Percentiles rank a stretch among this genome's conserved stretches.
Evolutionary conservation across 92 coral and sea anemone genomes (phyloP).

Genomic region (Parazoanthus swiftii): DNA sequence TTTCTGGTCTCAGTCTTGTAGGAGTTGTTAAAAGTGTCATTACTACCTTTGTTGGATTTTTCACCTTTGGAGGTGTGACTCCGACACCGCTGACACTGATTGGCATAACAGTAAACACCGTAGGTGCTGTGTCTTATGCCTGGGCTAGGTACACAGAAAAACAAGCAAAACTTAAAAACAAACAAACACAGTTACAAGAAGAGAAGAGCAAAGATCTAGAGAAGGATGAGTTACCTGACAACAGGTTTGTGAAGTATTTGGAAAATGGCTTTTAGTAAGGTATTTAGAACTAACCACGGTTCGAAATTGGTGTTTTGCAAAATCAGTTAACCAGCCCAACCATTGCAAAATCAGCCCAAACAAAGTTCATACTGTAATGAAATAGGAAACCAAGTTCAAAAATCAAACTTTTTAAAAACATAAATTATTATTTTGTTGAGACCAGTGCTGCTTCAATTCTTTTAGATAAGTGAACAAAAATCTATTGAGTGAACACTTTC

Average conservation of each 20-base stretch:
- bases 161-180: slow-evolving; percentile 16
- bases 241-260: not conserved
- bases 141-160: slow-evolving; percentile 85
- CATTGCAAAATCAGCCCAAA: too few relatives aligned
- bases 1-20: slow-evolving; percentile 94
- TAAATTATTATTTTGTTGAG: too few relatives aligned
- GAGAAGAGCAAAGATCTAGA: not conserved
- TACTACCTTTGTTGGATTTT: slow-evolving; percentile 90
- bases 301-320: too few relatives aligned
- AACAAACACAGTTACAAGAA: slow-evolving; percentile 4
- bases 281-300: too few relatives aligned
- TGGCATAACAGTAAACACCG: slow-evolving; percentile 79
- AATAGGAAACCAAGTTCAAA: too few relatives aligned
- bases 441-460: too few relatives aligned
- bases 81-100: slow-evolving; percentile 58
- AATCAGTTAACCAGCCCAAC: too few relatives aligned
- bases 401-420: too few relatives aligned
- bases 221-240: not conserved
- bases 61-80: slow-evolving; percentile 94
- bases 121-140: slow-evolving; percentile 76
- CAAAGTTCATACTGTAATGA: too few relatives aligned
- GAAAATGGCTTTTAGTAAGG: too few relatives aligned
- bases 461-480: too few relatives aligned
- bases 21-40: slow-evolving; percentile 92
- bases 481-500: too few relatives aligned